phyloP scores from a whole-genome alignment of 2,113 vertebrate species.

The Hylia prasina region DNA sequence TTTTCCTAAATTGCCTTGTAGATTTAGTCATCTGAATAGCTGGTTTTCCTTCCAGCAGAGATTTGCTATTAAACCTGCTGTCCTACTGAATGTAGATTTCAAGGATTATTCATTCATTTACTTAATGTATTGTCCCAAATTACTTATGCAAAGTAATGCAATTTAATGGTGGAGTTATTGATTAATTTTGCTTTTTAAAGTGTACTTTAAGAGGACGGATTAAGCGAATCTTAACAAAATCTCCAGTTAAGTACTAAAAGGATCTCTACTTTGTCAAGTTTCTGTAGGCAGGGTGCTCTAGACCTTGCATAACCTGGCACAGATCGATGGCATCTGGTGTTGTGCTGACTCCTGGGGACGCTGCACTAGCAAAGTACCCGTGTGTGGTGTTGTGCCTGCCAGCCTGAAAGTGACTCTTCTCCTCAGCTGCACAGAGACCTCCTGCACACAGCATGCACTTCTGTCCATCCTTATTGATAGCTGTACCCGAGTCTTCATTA shows the following conservation, averaged over 20 bases:
- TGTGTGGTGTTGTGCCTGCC: neutral
- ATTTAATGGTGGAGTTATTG: constrained; percentile 29
- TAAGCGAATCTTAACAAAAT: constrained; percentile 25
- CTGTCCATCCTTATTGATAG: neutral
- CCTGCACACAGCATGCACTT: neutral
- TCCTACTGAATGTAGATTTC: neutral
- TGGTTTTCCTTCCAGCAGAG: constrained; percentile 7
- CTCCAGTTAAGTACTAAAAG: constrained; percentile 4
- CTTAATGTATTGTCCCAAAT: constrained; percentile 10
- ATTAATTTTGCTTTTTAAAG: constrained; percentile 10
- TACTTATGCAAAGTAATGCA: constrained; percentile 39
- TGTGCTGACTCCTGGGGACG: neutral
- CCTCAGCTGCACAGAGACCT: neutral
- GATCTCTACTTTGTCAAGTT: neutral
- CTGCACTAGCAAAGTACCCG: neutral
- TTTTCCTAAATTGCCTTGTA: neutral
- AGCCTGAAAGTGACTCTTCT: neutral
- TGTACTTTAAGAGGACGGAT: constrained; percentile 5
- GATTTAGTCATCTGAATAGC: neutral
- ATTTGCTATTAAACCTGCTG: neutral
- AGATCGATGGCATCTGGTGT: neutral
- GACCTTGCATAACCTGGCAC: neutral
- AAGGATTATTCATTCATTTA: constrained; percentile 37
- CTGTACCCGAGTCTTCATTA: neutral
- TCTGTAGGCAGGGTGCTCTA: neutral